Evolutionary conservation across 2,113 vertebrate species (phyloP), one percentile per base, ranked within the genome.

Genomic region (Centropristis striata): DNA sequence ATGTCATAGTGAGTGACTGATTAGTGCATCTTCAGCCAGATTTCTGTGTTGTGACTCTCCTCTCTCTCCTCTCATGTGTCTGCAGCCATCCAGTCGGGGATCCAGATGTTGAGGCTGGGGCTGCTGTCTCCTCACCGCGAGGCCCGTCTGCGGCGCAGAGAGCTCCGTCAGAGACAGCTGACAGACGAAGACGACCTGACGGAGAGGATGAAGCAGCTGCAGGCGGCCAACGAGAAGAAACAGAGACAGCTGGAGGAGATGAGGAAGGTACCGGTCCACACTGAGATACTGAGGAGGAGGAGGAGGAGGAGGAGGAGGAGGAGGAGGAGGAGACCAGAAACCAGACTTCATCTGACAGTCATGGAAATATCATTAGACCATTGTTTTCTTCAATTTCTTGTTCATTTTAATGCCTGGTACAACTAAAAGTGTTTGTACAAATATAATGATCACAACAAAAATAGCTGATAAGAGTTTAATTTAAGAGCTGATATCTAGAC

Each of bases 201-300:
- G 55, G 86, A 95, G 71, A 95, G 94, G 89, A 98, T 99, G 97
- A 96, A 90, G 81, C 96, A 95, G 12, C 96, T 99, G 46, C 97
- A 97, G 86, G 80, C 68, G 0, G 96, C 96, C 81, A 98, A 97
- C 0, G 98, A 99, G 83, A 95, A 93, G 91, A 99, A 98, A 68
- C 97, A 99, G 92, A 94, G 90, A 72, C 94, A 98, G 16, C 95
- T 99, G 92, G 98, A 99, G 92, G 89, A 85, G 0, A 95, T 99
- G 95, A 90, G 94, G 75, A 96, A 96, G 97, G 98, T 99, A 77
- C 47, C 23, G 76, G 15, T 71, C 18, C 12, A 18, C n/a, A n/a
- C n/a, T n/a, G n/a, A n/a, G n/a, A n/a, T n/a, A n/a, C n/a, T n/a
- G n/a, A n/a, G n/a, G n/a, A n/a, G n/a, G n/a, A n/a, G n/a, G n/a